Conservation (phyloP, 2,113 vertebrate species). For the Ophthalmolycus amberensis region DNA sequence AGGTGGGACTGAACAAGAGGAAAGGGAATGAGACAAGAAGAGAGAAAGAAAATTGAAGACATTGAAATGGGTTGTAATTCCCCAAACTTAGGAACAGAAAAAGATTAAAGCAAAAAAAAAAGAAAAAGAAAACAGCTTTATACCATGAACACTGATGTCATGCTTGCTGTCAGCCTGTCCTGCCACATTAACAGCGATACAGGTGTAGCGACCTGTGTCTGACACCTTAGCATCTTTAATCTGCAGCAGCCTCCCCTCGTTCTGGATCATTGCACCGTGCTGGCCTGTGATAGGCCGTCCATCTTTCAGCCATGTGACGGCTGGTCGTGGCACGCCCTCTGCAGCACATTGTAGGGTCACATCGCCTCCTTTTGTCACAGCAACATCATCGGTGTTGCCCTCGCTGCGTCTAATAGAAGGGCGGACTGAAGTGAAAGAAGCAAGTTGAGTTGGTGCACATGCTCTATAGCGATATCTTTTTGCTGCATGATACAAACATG, state of each 20-base stretch:
- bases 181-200: slow-evolving; percentile 91
- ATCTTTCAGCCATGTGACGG: slow-evolving; percentile 92
- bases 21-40: neutral
- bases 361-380: slow-evolving; percentile 83
- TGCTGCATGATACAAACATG: neutral
- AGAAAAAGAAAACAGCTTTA: slow-evolving; percentile 40
- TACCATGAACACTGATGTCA: slow-evolving; percentile 92
- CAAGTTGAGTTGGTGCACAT: slow-evolving; percentile 17
- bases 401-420: slow-evolving; percentile 85
- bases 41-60: neutral
- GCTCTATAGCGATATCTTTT: neutral
- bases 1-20: slow-evolving; percentile 86
- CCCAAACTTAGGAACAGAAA: neutral
- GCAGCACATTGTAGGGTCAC: slow-evolving; percentile 88
- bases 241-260: slow-evolving; percentile 84
- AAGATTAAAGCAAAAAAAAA: neutral
- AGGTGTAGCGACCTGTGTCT: slow-evolving; percentile 92
- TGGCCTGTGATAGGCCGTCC: slow-evolving; percentile 81
- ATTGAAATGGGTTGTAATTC: neutral
- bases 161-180: slow-evolving; percentile 92
- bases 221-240: slow-evolving; percentile 85
- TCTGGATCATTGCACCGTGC: slow-evolving; percentile 77
- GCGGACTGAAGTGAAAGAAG: slow-evolving; percentile 82
- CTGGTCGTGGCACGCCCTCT: slow-evolving; percentile 87
- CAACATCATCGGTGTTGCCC: slow-evolving; percentile 74